phyloP scores from a whole-genome alignment of 2,888 invertebrate species.

The Neoitamus cyanurus region DNA sequence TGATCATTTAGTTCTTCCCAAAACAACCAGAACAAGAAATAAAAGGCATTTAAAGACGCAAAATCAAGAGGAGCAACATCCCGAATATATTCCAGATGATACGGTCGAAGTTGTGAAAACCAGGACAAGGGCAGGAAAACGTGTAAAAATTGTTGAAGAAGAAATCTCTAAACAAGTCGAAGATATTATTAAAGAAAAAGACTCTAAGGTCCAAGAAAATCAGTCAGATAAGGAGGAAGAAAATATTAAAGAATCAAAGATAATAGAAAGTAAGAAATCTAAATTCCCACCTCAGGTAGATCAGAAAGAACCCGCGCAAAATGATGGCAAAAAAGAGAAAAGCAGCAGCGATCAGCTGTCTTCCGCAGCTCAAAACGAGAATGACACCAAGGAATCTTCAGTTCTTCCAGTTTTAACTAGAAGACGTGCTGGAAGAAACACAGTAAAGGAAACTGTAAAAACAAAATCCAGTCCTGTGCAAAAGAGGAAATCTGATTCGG shows the following conservation, averaged over 20 bases:
- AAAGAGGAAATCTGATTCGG: background rate
- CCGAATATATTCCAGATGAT: too few species aligned
- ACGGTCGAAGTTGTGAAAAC: background rate
- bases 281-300: background rate
- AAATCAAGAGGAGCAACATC: background rate
- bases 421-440: background rate
- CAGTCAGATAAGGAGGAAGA: background rate
- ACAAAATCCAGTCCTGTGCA: background rate
- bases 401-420: background rate
- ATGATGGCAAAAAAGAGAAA: background rate
- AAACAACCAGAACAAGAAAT: background rate
- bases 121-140: background rate
- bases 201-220: background rate
- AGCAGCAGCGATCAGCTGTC: background rate
- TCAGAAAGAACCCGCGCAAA: background rate
- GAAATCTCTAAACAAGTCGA: background rate
- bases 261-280: background rate
- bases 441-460: background rate
- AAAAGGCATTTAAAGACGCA: background rate
- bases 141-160: background rate
- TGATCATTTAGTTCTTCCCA: background rate
- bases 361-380: background rate
- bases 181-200: background rate
- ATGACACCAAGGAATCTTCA: background rate
- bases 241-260: background rate